Conservation (phyloP, 1,140 invertebrate species). For the Scylla paramamosain region DNA sequence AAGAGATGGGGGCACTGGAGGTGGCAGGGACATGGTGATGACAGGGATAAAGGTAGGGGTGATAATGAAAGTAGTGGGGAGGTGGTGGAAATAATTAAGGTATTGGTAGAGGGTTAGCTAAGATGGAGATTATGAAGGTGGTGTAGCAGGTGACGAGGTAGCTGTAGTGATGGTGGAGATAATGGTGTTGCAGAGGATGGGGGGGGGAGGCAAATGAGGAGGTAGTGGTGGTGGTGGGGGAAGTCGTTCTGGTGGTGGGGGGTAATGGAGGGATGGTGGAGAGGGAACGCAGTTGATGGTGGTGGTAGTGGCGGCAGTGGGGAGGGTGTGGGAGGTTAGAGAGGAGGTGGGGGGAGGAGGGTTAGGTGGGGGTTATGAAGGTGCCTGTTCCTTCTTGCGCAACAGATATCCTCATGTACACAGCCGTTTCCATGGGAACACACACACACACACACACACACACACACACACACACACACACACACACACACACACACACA, state of each 20-base stretch:
- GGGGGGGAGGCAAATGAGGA: neutral
- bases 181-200: neutral
- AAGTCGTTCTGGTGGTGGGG: neutral
- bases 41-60: neutral
- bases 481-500: neutral
- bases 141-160: neutral
- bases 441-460: slow-evolving; percentile 1
- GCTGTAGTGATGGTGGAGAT: neutral
- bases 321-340: neutral
- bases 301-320: neutral
- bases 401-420: neutral
- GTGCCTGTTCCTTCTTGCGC: neutral
- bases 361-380: neutral
- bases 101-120: neutral
- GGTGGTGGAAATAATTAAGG: neutral
- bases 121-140: neutral
- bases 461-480: slow-evolving; percentile 20
- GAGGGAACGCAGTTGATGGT: neutral
- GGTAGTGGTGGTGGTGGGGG: neutral
- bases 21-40: neutral
- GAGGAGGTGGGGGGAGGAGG: neutral
- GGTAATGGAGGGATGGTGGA: neutral
- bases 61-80: neutral
- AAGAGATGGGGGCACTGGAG: neutral
- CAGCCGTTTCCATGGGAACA: neutral